Evolutionary conservation across 1,140 invertebrate species (phyloP).

Genomic region (Branchinecta lindahli): DNA sequence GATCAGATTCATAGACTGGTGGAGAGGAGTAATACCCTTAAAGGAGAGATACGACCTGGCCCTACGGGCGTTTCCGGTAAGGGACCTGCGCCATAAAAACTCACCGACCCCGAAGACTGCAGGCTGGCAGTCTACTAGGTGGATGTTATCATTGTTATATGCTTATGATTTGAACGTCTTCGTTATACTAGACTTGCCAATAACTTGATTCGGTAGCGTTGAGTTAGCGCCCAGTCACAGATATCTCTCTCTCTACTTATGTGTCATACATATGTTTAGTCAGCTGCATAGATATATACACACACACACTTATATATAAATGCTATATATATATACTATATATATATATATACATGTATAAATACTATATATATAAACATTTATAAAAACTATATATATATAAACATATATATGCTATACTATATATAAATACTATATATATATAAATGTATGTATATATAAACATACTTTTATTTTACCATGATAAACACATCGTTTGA

Average conservation of each 20-base stretch:
- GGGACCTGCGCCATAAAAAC: constrained; percentile 1
- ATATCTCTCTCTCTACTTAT: too few relatives aligned
- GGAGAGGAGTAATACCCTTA: constrained; percentile 46
- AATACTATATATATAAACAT: neutral
- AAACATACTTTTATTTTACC: neutral
- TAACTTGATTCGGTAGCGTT: too few relatives aligned
- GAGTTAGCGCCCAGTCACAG: too few relatives aligned
- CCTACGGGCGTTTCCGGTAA: constrained; percentile 31
- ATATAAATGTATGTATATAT: neutral
- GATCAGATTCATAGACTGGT: constrained; percentile 62
- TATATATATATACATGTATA: neutral
- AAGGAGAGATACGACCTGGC: constrained; percentile 36
- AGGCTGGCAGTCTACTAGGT: too few relatives aligned
- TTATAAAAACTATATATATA: constrained; percentile 2
- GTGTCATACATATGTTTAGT: constrained; percentile 5
- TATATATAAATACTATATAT: neutral
- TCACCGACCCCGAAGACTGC: too few relatives aligned
- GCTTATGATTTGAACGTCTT: too few relatives aligned
- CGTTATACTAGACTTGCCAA: too few relatives aligned
- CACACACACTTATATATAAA: neutral
- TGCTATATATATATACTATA: neutral
- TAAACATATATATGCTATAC: neutral
- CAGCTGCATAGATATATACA: neutral
- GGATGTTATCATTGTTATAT: too few relatives aligned
- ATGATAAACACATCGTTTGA: too few relatives aligned